Evolutionary conservation across 2,797 vertebrate genomes (phyloP).

Genomic region (Pipistrellus pipistrellus): DNA sequence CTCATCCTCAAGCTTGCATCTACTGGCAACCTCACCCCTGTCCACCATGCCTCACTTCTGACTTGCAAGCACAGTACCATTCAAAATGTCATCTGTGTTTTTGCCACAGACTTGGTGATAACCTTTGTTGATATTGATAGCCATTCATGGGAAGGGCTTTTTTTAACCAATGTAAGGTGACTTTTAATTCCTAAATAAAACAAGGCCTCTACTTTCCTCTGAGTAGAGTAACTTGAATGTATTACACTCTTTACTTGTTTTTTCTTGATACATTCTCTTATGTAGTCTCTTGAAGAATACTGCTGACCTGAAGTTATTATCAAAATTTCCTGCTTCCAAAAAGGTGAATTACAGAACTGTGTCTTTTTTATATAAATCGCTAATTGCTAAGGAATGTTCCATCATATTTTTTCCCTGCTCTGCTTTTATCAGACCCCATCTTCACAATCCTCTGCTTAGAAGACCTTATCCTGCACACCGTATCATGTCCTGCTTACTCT

Average conservation of each 20-base stretch:
- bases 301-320: neutral
- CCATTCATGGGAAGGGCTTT: neutral
- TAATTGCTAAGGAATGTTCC: neutral
- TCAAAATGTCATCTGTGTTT: neutral
- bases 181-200: neutral
- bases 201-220: neutral
- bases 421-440: neutral
- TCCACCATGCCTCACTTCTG: neutral
- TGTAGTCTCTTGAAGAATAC: neutral
- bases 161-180: neutral
- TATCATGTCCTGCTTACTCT: neutral
- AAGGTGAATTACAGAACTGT: neutral
- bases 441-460: neutral
- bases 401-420: neutral
- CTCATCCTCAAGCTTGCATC: neutral
- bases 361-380: neutral
- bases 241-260: neutral
- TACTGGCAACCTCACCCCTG: neutral
- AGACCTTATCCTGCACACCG: neutral
- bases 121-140: neutral
- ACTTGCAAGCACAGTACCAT: neutral
- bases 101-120: neutral
- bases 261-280: neutral
- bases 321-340: neutral
- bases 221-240: neutral